Percentiles rank a stretch among this genome's conserved stretches.
These are phyloP conservation scores for Plebejus anna DNA, from an alignment of 2,888 invertebrate genomes.

Conservation along the genomic window DNA sequence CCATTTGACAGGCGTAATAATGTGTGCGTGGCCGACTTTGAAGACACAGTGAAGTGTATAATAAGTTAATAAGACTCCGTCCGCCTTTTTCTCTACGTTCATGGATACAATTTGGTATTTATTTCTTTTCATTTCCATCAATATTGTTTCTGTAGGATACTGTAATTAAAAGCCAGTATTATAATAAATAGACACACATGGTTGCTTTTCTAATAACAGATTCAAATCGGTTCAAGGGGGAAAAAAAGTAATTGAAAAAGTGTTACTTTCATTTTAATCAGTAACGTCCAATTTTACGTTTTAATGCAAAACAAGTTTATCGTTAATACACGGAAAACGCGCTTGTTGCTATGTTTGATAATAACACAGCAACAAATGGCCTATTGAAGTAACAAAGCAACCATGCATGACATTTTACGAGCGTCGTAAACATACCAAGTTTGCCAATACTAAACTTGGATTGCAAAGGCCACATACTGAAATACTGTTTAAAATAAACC, in stretches of 20 bases:
- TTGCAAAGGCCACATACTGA: not conserved
- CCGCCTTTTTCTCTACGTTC: too few species aligned
- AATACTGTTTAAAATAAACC: not conserved
- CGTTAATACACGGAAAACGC: not conserved
- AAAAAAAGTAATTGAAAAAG: too few species aligned
- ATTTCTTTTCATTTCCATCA: too few species aligned
- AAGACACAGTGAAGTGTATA: too few species aligned
- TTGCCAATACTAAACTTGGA: not conserved
- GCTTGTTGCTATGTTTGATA: slow-evolving; percentile 7
- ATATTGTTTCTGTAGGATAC: too few species aligned
- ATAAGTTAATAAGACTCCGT: too few species aligned
- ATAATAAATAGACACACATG: not conserved
- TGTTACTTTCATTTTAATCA: not conserved
- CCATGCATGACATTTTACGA: slow-evolving; percentile 3
- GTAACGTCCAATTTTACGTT: not conserved
- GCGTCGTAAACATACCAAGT: not conserved
- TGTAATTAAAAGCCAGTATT: not conserved
- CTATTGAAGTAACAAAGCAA: slow-evolving; percentile 12
- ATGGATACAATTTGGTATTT: too few species aligned
- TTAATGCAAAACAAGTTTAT: not conserved
- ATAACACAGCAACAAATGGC: not conserved
- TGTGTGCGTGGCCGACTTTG: too few species aligned
- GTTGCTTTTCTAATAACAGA: not conserved
- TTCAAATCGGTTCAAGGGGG: too few species aligned
- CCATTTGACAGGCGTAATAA: too few species aligned